Evolutionary conservation across 2,797 vertebrate genomes (phyloP).

Genomic region (Alfaro cultratus): DNA sequence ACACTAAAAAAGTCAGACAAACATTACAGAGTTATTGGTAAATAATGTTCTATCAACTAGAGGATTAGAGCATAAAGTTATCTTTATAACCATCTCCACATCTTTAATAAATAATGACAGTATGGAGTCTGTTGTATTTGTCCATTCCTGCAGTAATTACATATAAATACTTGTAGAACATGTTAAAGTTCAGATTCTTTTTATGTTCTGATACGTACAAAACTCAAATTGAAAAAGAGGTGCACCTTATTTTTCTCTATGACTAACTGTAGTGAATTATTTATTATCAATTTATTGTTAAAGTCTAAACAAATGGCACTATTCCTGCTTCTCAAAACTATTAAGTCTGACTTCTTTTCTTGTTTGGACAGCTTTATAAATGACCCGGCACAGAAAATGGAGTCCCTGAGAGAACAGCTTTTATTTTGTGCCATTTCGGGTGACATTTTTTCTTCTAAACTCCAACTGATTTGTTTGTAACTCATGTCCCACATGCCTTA

Average conservation of each 20-base stretch:
- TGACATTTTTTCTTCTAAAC: constrained; percentile 28
- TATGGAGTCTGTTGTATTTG: background rate
- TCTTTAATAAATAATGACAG: background rate
- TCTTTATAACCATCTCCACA: too few species aligned
- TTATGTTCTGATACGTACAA: background rate
- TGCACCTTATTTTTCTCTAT: background rate
- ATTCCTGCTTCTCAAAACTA: constrained; percentile 5
- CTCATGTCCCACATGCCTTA: constrained; percentile 43
- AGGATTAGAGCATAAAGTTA: background rate
- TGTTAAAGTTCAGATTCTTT: background rate
- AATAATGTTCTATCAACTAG: background rate
- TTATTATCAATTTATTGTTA: background rate
- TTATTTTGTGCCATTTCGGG: constrained; percentile 14
- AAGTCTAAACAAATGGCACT: background rate
- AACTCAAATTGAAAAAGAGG: background rate
- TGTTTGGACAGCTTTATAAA: constrained; percentile 15
- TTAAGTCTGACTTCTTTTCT: constrained; percentile 7
- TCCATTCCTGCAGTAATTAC: background rate
- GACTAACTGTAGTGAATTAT: background rate
- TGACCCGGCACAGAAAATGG: constrained; percentile 7
- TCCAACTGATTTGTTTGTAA: constrained; percentile 51
- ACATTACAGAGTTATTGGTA: background rate
- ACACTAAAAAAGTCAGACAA: background rate
- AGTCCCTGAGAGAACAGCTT: constrained; percentile 4
- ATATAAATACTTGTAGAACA: background rate